A percentile compares a stretch with the other conserved stretches of the same genome.
Conservation (phyloP, 2,888 invertebrate species). For the Heliconius ismenius region DNA sequence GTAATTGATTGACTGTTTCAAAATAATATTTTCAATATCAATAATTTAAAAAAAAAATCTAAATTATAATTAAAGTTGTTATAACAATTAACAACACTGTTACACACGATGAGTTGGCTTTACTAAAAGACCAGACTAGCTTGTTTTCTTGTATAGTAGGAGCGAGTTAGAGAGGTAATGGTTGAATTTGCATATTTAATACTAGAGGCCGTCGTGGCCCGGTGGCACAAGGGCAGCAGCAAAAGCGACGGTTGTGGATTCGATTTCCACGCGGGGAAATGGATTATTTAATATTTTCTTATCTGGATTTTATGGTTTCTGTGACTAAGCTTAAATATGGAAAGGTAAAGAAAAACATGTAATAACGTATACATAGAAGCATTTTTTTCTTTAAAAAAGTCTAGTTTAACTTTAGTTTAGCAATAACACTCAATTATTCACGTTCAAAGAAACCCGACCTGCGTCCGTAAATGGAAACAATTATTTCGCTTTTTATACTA, state of each 20-base stretch:
- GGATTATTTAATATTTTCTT: too few relatives aligned
- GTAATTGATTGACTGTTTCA: not conserved
- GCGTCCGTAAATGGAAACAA: not conserved
- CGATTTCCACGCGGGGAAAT: too few relatives aligned
- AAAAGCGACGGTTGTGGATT: too few relatives aligned
- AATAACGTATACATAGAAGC: too few relatives aligned
- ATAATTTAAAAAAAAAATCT: not conserved
- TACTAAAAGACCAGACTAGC: not conserved
- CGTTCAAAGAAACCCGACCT: not conserved
- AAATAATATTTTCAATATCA: not conserved
- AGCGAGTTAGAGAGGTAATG: slow-evolving; percentile 8
- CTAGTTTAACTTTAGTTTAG: not conserved
- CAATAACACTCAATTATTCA: not conserved
- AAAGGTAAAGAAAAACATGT: too few relatives aligned
- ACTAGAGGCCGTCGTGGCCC: too few relatives aligned
- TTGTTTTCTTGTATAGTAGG: not conserved
- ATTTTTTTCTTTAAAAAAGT: not conserved
- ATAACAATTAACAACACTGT: not conserved
- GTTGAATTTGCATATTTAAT: not conserved
- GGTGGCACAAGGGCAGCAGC: too few relatives aligned
- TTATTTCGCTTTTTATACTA: not conserved
- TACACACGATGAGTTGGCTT: not conserved
- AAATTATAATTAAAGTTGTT: not conserved
- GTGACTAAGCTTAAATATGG: too few relatives aligned
- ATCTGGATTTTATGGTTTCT: too few relatives aligned